A percentile compares a stretch with the other conserved stretches of the same genome.
Evolutionary conservation across 2,888 invertebrate genomes (phyloP).

Genomic region (Hybos culiciformis): DNA sequence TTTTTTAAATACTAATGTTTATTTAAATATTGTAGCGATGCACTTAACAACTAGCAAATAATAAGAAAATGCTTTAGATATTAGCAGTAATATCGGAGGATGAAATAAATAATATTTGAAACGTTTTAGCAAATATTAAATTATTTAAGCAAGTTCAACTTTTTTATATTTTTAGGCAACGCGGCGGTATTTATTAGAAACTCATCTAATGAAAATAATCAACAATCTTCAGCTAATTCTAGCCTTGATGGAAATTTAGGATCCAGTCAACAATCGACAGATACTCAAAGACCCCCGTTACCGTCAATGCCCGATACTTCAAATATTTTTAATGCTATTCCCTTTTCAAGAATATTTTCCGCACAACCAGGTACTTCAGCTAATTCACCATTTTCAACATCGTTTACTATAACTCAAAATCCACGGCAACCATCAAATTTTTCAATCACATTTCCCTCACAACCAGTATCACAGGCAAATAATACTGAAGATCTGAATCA

Average conservation of each 20-base stretch:
- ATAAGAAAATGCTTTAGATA: too few species aligned
- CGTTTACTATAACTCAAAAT: constrained; percentile 8
- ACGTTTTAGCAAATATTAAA: too few species aligned
- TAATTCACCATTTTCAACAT: neutral
- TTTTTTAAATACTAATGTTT: too few species aligned
- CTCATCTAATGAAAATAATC: constrained; percentile 4
- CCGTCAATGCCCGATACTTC: neutral
- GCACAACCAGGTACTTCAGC: constrained; percentile 9
- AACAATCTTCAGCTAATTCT: constrained; percentile 1
- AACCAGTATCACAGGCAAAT: constrained; percentile 12
- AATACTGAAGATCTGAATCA: constrained; percentile 11
- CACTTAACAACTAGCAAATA: too few species aligned
- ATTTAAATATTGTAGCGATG: too few species aligned
- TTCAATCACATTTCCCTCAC: constrained; percentile 13
- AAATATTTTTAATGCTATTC: constrained; percentile 7
- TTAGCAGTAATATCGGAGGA: too few species aligned
- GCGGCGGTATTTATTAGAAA: constrained; percentile 9
- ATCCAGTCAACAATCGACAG: neutral
- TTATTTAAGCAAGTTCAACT: too few species aligned
- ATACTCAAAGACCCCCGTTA: neutral
- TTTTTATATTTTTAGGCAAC: constrained; percentile 6
- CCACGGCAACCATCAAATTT: constrained; percentile 5
- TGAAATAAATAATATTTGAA: too few species aligned
- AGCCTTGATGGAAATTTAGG: neutral
- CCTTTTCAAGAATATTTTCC: constrained; percentile 10